Evolutionary conservation across 2,797 vertebrate species (phyloP).

Genomic region (Darevskia mixta): DNA sequence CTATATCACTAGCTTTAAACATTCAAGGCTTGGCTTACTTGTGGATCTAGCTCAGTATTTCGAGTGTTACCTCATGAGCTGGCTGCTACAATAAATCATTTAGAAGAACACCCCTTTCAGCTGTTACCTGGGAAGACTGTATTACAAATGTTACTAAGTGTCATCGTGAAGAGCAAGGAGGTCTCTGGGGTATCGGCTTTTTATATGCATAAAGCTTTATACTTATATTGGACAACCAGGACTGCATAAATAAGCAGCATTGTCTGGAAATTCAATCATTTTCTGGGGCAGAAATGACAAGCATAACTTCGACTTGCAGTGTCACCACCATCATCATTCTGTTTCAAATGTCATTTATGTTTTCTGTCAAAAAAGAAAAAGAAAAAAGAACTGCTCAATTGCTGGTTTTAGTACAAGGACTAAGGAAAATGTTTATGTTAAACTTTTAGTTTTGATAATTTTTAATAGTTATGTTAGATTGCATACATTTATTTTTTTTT

Average conservation of each 20-base stretch:
- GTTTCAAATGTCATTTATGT: background rate
- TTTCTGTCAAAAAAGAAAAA: background rate
- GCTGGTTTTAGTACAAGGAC: background rate
- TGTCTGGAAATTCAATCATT: constrained; percentile 15
- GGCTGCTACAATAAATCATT: constrained; percentile 63
- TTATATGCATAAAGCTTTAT: constrained; percentile 21
- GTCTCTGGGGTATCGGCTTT: background rate
- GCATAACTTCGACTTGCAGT: background rate
- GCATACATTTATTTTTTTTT: constrained; percentile 41
- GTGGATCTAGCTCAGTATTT: constrained; percentile 61
- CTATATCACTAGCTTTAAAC: constrained; percentile 57
- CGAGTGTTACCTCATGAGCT: constrained; percentile 44
- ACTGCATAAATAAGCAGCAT: background rate
- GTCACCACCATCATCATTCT: background rate
- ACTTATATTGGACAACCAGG: constrained; percentile 23
- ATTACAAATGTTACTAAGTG: background rate
- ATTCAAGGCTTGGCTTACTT: constrained; percentile 54
- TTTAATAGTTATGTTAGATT: constrained; percentile 51
- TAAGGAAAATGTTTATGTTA: constrained; percentile 11
- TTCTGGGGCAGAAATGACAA: constrained; percentile 24
- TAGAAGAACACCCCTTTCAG: constrained; percentile 59
- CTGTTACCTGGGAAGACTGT: constrained; percentile 20
- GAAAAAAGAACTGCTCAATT: background rate
- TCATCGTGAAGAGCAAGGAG: constrained; percentile 39
- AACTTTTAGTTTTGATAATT: constrained; percentile 17